Conservation (phyloP, 1,140 invertebrate species). For the Drosophila rufa region DNA sequence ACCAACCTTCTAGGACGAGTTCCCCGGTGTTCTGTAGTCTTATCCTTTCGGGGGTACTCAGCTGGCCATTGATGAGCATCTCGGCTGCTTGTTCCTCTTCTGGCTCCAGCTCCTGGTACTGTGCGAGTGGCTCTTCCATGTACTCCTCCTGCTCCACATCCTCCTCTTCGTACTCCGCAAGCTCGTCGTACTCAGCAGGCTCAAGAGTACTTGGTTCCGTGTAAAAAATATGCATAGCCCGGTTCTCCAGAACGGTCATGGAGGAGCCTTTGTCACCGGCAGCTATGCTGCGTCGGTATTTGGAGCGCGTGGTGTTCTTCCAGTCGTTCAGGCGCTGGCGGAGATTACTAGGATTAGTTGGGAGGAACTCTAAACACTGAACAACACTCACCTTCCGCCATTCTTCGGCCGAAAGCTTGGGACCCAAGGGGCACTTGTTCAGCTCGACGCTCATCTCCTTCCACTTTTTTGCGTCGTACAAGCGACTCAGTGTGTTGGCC, state of each 20-base stretch:
- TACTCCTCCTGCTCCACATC: slow-evolving; percentile 28
- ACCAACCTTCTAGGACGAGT: slow-evolving; percentile 70
- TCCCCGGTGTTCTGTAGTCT: slow-evolving; percentile 7
- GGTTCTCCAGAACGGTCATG: slow-evolving; percentile 62
- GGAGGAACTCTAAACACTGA: no score
- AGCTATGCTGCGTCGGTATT: slow-evolving; percentile 65
- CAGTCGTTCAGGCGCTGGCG: slow-evolving; percentile 77
- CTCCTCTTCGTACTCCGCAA: slow-evolving; percentile 43
- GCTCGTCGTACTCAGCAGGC: slow-evolving; percentile 42
- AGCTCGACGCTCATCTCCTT: slow-evolving; percentile 72
- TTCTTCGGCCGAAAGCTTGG: slow-evolving; percentile 75
- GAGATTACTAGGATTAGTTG: background rate
- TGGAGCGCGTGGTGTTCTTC: slow-evolving; percentile 80
- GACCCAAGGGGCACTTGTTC: slow-evolving; percentile 71
- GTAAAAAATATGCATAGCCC: slow-evolving; percentile 66
- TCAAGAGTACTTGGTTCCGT: slow-evolving; percentile 1
- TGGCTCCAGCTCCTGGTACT: slow-evolving; percentile 7
- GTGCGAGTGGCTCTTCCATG: background rate
- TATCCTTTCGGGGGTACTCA: background rate
- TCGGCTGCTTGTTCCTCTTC: background rate
- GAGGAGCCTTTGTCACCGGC: slow-evolving; percentile 56
- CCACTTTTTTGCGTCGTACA: slow-evolving; percentile 73
- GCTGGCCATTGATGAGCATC: background rate
- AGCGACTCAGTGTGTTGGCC: slow-evolving; percentile 61
- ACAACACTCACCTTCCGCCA: slow-evolving; percentile 74